Base-by-base conservation (phyloP, 2,113 vertebrate genomes). In the Mola mola region DNA sequence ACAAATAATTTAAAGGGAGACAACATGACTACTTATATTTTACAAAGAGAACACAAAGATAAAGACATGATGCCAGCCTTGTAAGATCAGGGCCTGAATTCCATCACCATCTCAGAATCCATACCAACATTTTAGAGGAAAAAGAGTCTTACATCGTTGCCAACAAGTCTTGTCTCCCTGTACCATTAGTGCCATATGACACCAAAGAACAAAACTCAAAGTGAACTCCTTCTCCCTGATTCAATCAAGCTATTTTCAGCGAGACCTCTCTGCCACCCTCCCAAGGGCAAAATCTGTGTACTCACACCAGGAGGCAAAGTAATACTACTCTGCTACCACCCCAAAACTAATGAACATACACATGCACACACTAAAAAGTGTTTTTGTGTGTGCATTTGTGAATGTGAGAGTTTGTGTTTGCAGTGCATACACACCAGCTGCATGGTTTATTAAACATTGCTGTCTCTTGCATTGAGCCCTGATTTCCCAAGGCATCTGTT, bases 401-500 rank as follows among this genome's bases (percentile, higher is more conserved):
- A n/a, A n/a, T n/a, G n/a, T n/a, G n/a, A n/a, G n/a, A n/a, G n/a
- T n/a, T n/a, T n/a, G 33, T 13, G 33, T 36, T 11, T 4, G 15
- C 3, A 13, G 33, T 11, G 6, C 15, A 15, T 11, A 43, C 46
- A 42, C 12, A 2, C 44, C 46, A 62, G 42, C 57, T 67, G 60
- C 68, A 74, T 48, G 67, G 28, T 81, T 82, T 41, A 84, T 78
- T 77, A 81, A 76, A 75, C 59, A 61, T 71, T 6, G 34, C 48
- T 42, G 37, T 71, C 70, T 75, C 66, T 52, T 69, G 59, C 65
- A 61, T 49, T 59, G 66, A 75, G 73, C 43, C 80, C 33, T 51
- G 33, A 34, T 73, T 72, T 86, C 78, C 65, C 77, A 52, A 16
- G 43, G 65, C 68, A 63, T 83, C 82, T 86, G 78, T 80, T 83